A percentile compares a stretch with the other conserved stretches of the same genome.
Evolutionary conservation across 2,888 invertebrate species (phyloP).

Genomic region (Drosophila antonietae): DNA sequence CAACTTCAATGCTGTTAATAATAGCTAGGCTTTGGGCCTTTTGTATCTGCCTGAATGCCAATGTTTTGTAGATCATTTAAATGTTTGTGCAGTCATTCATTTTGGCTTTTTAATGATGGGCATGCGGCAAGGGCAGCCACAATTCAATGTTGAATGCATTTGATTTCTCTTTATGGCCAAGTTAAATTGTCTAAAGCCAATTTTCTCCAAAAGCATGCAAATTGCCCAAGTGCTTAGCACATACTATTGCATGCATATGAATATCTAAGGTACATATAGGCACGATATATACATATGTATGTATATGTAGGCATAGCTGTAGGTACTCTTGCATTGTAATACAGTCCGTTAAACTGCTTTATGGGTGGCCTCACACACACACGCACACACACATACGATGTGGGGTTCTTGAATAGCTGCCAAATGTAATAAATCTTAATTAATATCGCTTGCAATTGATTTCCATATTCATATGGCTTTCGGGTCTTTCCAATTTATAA

Average conservation of each 20-base stretch:
- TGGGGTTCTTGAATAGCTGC: slow-evolving; percentile 50
- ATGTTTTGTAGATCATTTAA: slow-evolving; percentile 12
- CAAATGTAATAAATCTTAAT: slow-evolving; percentile 74
- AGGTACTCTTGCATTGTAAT: slow-evolving; percentile 16
- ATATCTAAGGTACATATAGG: not conserved
- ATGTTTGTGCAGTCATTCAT: slow-evolving; percentile 15
- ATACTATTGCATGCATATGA: not conserved
- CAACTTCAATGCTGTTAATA: not conserved
- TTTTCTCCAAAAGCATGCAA: slow-evolving; percentile 62
- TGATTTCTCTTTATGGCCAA: slow-evolving; percentile 54
- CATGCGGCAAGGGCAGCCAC: slow-evolving; percentile 38
- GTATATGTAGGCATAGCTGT: too few species aligned
- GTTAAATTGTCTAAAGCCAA: slow-evolving; percentile 57
- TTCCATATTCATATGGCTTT: slow-evolving; percentile 55
- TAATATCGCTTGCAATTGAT: slow-evolving; percentile 68
- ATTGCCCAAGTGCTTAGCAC: slow-evolving; percentile 47
- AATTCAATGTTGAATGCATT: slow-evolving; percentile 50
- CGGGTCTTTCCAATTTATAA: slow-evolving; percentile 60
- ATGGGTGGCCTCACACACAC: slow-evolving; percentile 42
- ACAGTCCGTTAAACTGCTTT: slow-evolving; percentile 24
- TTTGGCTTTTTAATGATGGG: slow-evolving; percentile 44
- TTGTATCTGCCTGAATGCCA: not conserved
- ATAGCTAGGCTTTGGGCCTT: slow-evolving; percentile 2
- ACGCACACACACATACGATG: not conserved
- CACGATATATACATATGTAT: not conserved